phyloP scores from a whole-genome alignment of 2,113 vertebrate genomes.

The Rattus norvegicus region GRCr8 NC_086026.1:92983501-92984000 shows the following conservation, averaged over 20 bases:
- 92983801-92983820: not conserved
- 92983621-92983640: not conserved
- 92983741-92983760: not conserved
- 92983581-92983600: not conserved
- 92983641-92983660: not conserved
- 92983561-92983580: not conserved
- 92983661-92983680: not conserved
- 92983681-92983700: not conserved
- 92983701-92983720: not conserved
- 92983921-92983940: not conserved
- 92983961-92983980: not conserved
- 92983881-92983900: not conserved
- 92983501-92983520: not conserved
- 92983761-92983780: not conserved
- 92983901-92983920: not conserved
- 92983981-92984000: not conserved
- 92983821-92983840: not conserved
- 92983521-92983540: not conserved
- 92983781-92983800: not conserved
- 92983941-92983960: not conserved
- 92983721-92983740: not conserved
- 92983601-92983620: not conserved
- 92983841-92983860: not conserved
- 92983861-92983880: not conserved
- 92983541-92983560: not conserved